Evolutionary conservation across 2,113 vertebrate genomes (phyloP).

Genomic region (Dromiciops gliroides): DNA sequence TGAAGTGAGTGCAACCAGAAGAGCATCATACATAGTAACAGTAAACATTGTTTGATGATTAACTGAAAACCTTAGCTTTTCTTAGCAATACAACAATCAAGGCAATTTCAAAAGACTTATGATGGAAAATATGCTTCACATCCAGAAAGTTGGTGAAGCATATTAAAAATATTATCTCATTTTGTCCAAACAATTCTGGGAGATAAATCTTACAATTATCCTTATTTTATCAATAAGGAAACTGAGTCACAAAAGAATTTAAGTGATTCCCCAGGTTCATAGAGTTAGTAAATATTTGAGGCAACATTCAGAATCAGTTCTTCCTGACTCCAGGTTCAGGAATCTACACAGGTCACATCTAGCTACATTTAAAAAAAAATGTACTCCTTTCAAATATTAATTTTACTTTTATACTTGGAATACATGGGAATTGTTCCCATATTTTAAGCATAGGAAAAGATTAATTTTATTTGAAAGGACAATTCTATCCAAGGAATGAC

Average conservation of each 20-base stretch:
- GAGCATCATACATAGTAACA: too few relatives aligned
- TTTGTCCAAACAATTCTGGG: not conserved
- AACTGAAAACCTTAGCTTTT: too few relatives aligned
- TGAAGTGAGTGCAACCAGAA: too few relatives aligned
- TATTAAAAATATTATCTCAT: not conserved
- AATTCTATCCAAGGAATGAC: not conserved
- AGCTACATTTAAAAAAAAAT: not conserved
- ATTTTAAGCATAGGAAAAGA: not conserved
- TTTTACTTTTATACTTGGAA: conserved; percentile 18
- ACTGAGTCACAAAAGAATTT: not conserved
- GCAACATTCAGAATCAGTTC: not conserved
- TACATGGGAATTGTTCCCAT: not conserved
- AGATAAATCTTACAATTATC: not conserved
- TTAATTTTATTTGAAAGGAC: not conserved
- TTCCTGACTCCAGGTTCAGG: not conserved
- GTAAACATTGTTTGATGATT: too few relatives aligned
- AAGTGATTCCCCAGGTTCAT: not conserved
- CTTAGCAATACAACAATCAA: too few relatives aligned
- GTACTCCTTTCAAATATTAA: not conserved
- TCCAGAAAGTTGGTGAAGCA: not conserved
- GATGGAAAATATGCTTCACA: too few relatives aligned
- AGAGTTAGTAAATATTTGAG: not conserved
- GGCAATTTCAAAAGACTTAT: too few relatives aligned
- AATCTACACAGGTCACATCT: not conserved
- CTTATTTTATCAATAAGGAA: not conserved